A percentile compares a stretch with the other conserved stretches of the same genome.
These are phyloP conservation scores for Linurgus olivaceus DNA, from an alignment of 2,797 vertebrate genomes.

Conservation along the genomic window DNA sequence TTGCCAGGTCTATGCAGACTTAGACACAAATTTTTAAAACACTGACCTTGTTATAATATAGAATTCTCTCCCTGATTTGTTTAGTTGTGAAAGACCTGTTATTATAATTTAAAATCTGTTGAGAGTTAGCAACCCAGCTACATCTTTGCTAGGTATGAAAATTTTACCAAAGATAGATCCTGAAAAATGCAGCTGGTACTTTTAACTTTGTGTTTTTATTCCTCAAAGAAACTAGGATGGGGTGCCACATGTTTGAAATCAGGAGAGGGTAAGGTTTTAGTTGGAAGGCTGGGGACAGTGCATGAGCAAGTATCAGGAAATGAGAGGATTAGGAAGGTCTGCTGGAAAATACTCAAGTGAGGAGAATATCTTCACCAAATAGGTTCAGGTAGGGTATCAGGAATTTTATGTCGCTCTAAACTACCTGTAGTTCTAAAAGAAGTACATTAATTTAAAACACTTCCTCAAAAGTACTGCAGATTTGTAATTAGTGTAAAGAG, in stretches of 20 bases:
- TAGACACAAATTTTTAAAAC: background rate
- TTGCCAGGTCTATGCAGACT: background rate
- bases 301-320: background rate
- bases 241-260: background rate
- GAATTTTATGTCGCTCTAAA: background rate
- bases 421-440: background rate
- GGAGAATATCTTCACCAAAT: background rate
- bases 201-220: background rate
- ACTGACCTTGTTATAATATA: background rate
- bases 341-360: background rate
- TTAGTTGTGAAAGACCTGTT: background rate
- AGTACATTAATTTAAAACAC: background rate
- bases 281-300: rapidly evolving
- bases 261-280: background rate
- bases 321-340: background rate
- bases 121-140: background rate
- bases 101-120: background rate
- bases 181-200: background rate
- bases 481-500: background rate
- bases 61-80: background rate
- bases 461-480: background rate
- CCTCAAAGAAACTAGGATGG: background rate
- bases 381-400: background rate
- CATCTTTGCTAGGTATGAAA: background rate
- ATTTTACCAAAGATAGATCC: background rate